A percentile compares a stretch with the other conserved stretches of the same genome.
Evolutionary conservation across 2,797 vertebrate species (phyloP).

Genomic region (Taenioides sp.): DNA sequence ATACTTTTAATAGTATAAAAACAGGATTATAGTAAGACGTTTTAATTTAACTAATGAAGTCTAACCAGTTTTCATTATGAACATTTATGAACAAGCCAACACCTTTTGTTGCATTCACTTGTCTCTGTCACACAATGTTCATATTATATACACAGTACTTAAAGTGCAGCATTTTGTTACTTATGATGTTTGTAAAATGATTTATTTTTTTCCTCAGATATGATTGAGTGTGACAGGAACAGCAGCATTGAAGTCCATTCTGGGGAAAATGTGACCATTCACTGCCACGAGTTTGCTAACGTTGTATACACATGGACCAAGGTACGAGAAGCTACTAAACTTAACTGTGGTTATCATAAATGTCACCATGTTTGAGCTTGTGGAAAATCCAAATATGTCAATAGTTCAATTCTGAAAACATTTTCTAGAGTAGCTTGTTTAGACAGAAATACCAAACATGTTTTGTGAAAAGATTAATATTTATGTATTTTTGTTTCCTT

Average conservation of each 20-base stretch:
- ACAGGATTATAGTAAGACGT: no score
- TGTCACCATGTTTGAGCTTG: neutral
- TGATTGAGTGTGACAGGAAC: constrained; percentile 47
- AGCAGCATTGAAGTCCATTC: constrained; percentile 24
- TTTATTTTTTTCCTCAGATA: constrained; percentile 11
- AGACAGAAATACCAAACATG: neutral
- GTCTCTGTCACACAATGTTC: no score
- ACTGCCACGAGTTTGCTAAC: constrained; percentile 26
- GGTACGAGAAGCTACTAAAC: constrained; percentile 43
- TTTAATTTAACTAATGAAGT: neutral
- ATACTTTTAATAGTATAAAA: neutral
- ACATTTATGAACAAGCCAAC: neutral
- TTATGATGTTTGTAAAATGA: neutral
- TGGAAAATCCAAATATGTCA: neutral
- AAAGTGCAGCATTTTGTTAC: neutral
- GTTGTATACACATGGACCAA: constrained; percentile 65
- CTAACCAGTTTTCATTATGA: neutral
- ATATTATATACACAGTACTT: no score
- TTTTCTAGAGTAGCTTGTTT: neutral
- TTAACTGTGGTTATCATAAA: neutral
- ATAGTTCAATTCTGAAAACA: neutral
- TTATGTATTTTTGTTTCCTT: neutral
- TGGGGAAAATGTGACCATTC: constrained; percentile 60
- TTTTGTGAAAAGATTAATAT: neutral
- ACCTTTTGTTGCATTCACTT: neutral